phyloP scores from a whole-genome alignment of 2,888 invertebrate species.

The Drosophila acutilabella region DNA sequence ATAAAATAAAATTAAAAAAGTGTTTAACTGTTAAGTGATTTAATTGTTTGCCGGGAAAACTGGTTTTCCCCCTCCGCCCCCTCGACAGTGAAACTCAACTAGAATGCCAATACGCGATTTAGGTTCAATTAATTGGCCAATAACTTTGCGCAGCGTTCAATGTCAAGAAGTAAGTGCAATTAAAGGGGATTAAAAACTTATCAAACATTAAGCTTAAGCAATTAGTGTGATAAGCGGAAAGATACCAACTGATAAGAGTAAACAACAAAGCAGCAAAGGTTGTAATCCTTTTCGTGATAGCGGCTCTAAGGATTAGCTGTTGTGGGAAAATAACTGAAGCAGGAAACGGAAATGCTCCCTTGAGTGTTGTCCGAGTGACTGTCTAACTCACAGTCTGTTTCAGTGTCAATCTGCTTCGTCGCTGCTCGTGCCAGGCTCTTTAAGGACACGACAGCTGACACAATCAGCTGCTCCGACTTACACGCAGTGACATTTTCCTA shows the following conservation, averaged over 20 bases:
- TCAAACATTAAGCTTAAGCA: too few species aligned
- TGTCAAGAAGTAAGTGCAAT: conserved; percentile 84
- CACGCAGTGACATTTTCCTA: conserved; percentile 56
- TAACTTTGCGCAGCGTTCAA: conserved; percentile 72
- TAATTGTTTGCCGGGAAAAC: conserved; percentile 1
- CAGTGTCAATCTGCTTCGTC: conserved; percentile 13
- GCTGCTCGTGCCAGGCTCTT: conserved; percentile 39
- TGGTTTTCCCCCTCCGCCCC: not conserved
- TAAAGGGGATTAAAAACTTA: not conserved
- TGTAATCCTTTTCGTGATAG: not conserved
- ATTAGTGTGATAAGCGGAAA: not conserved
- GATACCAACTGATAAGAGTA: not conserved
- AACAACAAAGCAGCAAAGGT: not conserved
- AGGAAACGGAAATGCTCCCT: conserved; percentile 30
- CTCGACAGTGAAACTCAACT: conserved; percentile 4
- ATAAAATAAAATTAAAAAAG: conserved; percentile 1
- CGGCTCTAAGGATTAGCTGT: conserved; percentile 12
- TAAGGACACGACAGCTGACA: conserved; percentile 38
- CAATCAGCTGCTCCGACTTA: conserved; percentile 36
- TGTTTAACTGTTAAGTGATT: conserved; percentile 6
- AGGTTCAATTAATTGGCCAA: conserved; percentile 76
- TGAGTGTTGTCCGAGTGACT: conserved; percentile 16
- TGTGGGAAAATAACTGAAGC: not conserved
- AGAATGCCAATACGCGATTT: conserved; percentile 75
- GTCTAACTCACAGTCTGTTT: conserved; percentile 10